phyloP scores from a whole-genome alignment of 2,113 vertebrate genomes.

The Oncorhynchus mykiss region DNA sequence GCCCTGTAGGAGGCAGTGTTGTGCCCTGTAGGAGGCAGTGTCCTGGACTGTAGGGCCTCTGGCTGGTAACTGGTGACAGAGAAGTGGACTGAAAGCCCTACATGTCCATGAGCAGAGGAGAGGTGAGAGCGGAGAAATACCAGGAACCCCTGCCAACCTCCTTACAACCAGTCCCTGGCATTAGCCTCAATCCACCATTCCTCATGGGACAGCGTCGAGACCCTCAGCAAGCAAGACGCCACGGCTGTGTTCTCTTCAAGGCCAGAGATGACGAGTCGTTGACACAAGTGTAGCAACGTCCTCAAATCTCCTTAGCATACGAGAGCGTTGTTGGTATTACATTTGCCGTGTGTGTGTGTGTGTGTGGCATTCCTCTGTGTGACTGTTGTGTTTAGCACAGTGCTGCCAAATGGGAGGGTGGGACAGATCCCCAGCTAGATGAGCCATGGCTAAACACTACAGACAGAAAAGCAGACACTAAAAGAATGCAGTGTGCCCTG shows the following conservation, averaged over 20 bases:
- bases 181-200: conserved; percentile 17
- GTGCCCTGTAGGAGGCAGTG: conserved; percentile 30
- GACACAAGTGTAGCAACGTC: background rate
- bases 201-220: background rate
- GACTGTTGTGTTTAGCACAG: background rate
- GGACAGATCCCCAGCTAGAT: background rate
- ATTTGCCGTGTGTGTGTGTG: background rate
- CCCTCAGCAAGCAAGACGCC: background rate
- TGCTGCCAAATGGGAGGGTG: background rate
- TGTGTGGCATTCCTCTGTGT: background rate
- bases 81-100: conserved; percentile 43
- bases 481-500: background rate
- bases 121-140: background rate
- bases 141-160: background rate
- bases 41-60: conserved; percentile 27
- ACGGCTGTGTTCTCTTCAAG: background rate
- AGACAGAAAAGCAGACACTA: background rate
- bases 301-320: background rate
- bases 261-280: background rate
- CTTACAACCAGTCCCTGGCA: background rate
- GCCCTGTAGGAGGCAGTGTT: conserved; percentile 30
- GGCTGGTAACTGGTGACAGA: conserved; percentile 31
- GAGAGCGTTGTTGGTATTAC: background rate
- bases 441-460: no score
- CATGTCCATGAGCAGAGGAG: conserved; percentile 44